These are phyloP conservation scores for Melanitta fusca DNA, from an alignment of 2,797 vertebrate species.

Conservation along the genomic window DNA sequence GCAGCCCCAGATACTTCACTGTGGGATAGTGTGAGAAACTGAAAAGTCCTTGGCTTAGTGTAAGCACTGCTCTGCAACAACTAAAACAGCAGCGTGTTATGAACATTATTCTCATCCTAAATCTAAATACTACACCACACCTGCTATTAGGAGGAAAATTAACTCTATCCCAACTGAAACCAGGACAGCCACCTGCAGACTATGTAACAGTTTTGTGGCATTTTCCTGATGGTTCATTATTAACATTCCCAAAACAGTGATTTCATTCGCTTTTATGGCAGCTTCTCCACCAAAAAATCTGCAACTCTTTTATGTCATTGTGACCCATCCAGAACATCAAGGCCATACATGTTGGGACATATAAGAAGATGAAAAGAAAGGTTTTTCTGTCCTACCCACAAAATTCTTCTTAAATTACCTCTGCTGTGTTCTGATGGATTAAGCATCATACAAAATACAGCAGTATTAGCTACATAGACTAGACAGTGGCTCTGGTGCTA, in stretches of 20 bases:
- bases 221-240: not conserved
- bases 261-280: not conserved
- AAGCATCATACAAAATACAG: not conserved
- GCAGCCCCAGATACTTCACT: too few relatives aligned
- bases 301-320: not conserved
- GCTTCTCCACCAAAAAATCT: not conserved
- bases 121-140: too few relatives aligned
- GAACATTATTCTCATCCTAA: too few relatives aligned
- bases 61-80: too few relatives aligned
- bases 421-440: not conserved
- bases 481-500: not conserved
- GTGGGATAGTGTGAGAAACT: too few relatives aligned
- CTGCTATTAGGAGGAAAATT: too few relatives aligned
- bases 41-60: too few relatives aligned
- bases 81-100: too few relatives aligned
- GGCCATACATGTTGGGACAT: not conserved
- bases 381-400: not conserved
- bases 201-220: fast-evolving
- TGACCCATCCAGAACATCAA: not conserved
- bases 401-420: not conserved
- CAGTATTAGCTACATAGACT: not conserved
- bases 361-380: not conserved
- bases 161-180: too few relatives aligned
- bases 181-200: not conserved
- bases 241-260: not conserved